Percentiles rank a stretch among this genome's conserved stretches.
phyloP scores from a whole-genome alignment of 2,888 invertebrate species.

The Ichneumoninae sp. region DNA sequence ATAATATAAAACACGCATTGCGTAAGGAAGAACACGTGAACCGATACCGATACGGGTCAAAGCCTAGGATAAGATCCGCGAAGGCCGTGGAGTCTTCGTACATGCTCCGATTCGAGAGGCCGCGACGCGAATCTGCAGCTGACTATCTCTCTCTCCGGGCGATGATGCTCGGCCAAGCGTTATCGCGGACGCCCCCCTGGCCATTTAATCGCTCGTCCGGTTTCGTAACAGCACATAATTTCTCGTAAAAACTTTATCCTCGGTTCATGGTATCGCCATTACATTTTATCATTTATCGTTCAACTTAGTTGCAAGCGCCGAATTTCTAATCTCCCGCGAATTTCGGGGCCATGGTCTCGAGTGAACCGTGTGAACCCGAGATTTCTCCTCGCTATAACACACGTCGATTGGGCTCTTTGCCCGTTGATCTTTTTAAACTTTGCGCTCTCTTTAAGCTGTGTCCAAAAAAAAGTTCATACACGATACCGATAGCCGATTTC shows the following conservation, averaged over 20 bases:
- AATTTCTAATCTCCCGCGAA: not conserved
- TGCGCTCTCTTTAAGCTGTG: not conserved
- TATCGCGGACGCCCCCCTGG: constrained; percentile 60
- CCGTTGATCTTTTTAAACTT: not conserved
- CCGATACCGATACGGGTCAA: constrained; percentile 55
- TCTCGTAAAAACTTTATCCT: constrained; percentile 36
- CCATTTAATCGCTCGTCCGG: constrained; percentile 61
- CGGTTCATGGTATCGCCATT: constrained; percentile 1
- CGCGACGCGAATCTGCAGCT: not conserved
- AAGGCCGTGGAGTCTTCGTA: constrained; percentile 1
- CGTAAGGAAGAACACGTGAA: constrained; percentile 38
- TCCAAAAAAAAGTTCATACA: not conserved
- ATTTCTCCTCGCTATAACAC: not conserved
- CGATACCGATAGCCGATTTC: not conserved
- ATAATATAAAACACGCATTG: constrained; percentile 37
- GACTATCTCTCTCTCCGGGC: constrained; percentile 4
- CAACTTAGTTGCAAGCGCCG: not conserved
- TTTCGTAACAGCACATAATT: constrained; percentile 48
- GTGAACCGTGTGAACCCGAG: not conserved
- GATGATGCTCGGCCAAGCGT: constrained; percentile 39
- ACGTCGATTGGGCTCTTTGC: not conserved
- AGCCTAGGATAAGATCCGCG: constrained; percentile 50
- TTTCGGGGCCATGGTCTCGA: not conserved
- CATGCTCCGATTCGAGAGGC: not conserved
- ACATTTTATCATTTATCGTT: not conserved